Conservation (phyloP, 2,888 invertebrate species). For the Lysandra coridon region DNA sequence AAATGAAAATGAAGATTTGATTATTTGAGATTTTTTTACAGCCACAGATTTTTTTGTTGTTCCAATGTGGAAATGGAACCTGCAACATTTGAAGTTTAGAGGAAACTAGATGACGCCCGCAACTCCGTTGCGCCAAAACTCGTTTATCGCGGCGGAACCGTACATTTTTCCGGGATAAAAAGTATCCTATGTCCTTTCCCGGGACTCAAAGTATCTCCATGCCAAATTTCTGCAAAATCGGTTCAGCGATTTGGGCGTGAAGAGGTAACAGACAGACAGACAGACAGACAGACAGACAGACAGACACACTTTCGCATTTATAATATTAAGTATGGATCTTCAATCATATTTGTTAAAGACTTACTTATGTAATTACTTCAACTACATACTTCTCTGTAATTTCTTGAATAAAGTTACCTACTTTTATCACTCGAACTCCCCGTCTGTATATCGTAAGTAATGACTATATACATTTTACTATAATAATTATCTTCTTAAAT, state of each 20-base stretch:
- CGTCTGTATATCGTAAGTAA: background rate
- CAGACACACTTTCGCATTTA: too few species aligned
- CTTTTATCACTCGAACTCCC: background rate
- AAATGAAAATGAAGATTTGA: too few species aligned
- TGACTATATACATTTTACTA: background rate
- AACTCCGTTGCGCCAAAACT: too few species aligned
- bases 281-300: too few species aligned
- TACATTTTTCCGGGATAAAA: too few species aligned
- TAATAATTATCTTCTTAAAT: slow-evolving; percentile 10
- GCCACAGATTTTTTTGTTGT: background rate
- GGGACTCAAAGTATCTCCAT: too few species aligned
- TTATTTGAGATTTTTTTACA: background rate
- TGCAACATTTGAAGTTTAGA: background rate
- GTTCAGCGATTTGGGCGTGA: too few species aligned
- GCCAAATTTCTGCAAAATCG: too few species aligned
- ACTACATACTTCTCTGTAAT: background rate
- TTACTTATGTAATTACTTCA: background rate
- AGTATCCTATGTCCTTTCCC: too few species aligned
- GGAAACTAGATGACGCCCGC: too few species aligned
- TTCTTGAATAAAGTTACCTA: background rate
- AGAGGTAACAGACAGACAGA: too few species aligned
- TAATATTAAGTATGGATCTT: background rate
- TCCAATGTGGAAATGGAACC: background rate
- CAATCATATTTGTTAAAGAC: background rate
- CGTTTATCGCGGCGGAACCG: too few species aligned